These are phyloP conservation scores for Gallinago jamesoni DNA, from an alignment of 2,113 vertebrate genomes.

Conservation along the genomic window DNA sequence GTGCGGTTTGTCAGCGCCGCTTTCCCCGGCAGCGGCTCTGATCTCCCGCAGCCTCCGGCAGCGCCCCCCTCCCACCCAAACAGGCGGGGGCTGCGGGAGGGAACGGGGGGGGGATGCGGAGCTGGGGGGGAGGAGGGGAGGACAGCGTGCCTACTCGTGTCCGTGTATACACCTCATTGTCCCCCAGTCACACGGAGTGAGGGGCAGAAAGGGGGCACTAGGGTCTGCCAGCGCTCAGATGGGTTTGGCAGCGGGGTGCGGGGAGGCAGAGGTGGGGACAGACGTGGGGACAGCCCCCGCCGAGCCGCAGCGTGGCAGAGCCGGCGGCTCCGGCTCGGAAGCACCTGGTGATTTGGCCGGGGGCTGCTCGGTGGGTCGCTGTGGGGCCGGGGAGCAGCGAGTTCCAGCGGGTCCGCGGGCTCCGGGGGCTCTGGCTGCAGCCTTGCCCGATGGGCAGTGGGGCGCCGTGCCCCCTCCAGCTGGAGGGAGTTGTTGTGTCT, in stretches of 20 bases:
- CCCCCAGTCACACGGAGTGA: accelerated
- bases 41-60: not conserved
- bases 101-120: not conserved
- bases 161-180: accelerated
- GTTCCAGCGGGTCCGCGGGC: not conserved
- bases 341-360: not conserved
- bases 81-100: not conserved
- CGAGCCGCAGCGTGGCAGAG: not conserved
- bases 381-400: not conserved
- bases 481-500: not conserved
- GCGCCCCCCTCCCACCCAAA: not conserved
- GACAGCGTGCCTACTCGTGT: accelerated
- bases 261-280: not conserved
- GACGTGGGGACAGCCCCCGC: not conserved
- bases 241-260: not conserved
- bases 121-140: not conserved
- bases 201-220: not conserved
- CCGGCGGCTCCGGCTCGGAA: too few relatives aligned
- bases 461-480: not conserved
- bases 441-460: accelerated
- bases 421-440: accelerated
- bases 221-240: not conserved
- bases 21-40: not conserved
- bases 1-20: not conserved
- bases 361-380: not conserved